Conservation (phyloP, 2,797 vertebrate genomes). For the Danio albolineatus region DNA sequence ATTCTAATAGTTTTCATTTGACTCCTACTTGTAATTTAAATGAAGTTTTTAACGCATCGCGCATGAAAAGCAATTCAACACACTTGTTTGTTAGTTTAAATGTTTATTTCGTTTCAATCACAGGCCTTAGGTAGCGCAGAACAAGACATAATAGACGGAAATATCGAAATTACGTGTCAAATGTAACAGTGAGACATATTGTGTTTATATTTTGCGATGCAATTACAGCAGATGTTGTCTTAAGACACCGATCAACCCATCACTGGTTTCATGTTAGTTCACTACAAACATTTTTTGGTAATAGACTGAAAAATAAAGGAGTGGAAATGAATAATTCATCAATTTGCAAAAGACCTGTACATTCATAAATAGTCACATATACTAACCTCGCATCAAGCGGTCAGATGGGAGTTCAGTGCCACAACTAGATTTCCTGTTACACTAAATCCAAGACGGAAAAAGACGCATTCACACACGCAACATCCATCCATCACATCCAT, state of each 20-base stretch:
- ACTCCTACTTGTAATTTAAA: not conserved
- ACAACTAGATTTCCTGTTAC: constrained; percentile 45
- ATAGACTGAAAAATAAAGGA: constrained; percentile 50
- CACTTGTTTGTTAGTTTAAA: constrained; percentile 23
- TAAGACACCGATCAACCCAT: constrained; percentile 5
- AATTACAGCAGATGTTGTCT: constrained; percentile 29
- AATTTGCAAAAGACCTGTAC: constrained; percentile 64
- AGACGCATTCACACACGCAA: constrained; percentile 45
- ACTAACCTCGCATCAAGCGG: constrained; percentile 62
- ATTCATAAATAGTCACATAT: constrained; percentile 75
- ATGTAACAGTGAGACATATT: constrained; percentile 18
- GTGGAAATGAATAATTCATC: constrained; percentile 50
- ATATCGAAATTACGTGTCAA: constrained; percentile 49
- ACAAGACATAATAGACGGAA: constrained; percentile 43
- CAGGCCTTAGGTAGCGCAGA: constrained; percentile 40
- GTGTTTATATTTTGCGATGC: not conserved
- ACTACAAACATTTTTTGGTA: not conserved
- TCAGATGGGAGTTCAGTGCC: constrained; percentile 58
- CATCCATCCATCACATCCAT: constrained; percentile 33
- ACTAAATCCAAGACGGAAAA: constrained; percentile 27
- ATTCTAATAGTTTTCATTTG: not conserved
- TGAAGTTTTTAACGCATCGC: no score
- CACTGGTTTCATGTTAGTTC: not conserved
- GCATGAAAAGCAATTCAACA: not conserved
- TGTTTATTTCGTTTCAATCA: constrained; percentile 59